A percentile compares a stretch with the other conserved stretches of the same genome.
phyloP scores from a whole-genome alignment of 2,113 vertebrate species.

The Neotoma lepida region DNA sequence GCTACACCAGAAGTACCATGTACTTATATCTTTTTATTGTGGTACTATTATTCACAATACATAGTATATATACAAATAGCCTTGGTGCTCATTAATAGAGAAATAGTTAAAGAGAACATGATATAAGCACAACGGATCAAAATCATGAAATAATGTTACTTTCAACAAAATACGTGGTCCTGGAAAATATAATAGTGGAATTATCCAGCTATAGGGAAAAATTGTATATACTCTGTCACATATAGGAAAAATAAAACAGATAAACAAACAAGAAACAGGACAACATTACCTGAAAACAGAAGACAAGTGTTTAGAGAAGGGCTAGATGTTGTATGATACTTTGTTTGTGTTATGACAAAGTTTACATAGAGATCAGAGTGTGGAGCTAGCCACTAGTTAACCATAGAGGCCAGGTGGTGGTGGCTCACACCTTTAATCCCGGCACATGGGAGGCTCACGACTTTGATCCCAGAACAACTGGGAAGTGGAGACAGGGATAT shows the following conservation, averaged over 20 bases:
- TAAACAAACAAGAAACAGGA: neutral
- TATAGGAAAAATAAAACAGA: neutral
- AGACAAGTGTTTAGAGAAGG: neutral
- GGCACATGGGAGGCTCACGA: too few species aligned
- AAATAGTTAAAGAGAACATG: neutral
- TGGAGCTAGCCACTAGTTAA: too few species aligned
- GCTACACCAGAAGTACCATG: too few species aligned
- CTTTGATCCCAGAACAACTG: too few species aligned
- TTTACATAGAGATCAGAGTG: too few species aligned
- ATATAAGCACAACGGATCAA: neutral
- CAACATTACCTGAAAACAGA: neutral
- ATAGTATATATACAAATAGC: neutral
- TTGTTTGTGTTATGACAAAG: too few species aligned
- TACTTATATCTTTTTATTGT: neutral
- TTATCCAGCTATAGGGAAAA: neutral
- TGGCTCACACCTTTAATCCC: too few species aligned
- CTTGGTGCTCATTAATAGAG: neutral
- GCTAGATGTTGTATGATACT: too few species aligned
- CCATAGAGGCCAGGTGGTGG: too few species aligned
- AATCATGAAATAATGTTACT: neutral
- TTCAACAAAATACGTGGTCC: neutral
- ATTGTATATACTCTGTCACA: neutral
- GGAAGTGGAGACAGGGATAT: too few species aligned
- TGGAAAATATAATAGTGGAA: neutral
- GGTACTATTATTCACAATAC: neutral